A percentile compares a stretch with the other conserved stretches of the same genome.
phyloP scores from a whole-genome alignment of 2,113 vertebrate genomes.

The Microcebus murinus region DNA sequence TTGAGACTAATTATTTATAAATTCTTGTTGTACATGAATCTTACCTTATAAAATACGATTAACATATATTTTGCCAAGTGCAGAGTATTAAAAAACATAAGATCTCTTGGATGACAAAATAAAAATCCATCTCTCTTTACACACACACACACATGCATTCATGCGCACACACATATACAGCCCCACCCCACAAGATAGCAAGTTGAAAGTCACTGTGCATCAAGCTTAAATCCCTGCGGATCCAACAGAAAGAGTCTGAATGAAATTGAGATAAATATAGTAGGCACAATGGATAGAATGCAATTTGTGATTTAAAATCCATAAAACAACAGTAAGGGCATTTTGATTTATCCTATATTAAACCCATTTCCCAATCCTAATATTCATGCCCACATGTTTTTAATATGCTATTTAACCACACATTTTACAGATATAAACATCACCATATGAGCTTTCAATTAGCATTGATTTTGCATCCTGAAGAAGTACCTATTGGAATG shows the following conservation, averaged over 20 bases:
- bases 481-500: slow-evolving; percentile 81
- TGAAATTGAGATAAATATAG: slow-evolving; percentile 68
- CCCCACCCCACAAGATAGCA: neutral
- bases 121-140: neutral
- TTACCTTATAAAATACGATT: slow-evolving; percentile 1
- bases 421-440: slow-evolving; percentile 83
- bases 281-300: slow-evolving; percentile 48
- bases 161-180: neutral
- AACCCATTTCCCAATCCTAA: slow-evolving; percentile 67
- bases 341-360: slow-evolving; percentile 71
- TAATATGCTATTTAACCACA: slow-evolving; percentile 81
- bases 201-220: slow-evolving; percentile 47
- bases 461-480: slow-evolving; percentile 85
- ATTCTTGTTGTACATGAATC: neutral
- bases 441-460: slow-evolving; percentile 86
- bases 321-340: slow-evolving; percentile 65
- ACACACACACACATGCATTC: neutral
- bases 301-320: slow-evolving; percentile 67
- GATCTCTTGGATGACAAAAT: neutral
- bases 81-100: neutral
- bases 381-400: slow-evolving; percentile 76
- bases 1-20: neutral
- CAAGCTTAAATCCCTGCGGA: slow-evolving; percentile 31
- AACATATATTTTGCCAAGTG: neutral
- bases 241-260: slow-evolving; percentile 32